Percentiles rank a stretch among this genome's conserved stretches.
Conservation (phyloP, 2,888 invertebrate genomes). For the Drosophila eohydei region DNA sequence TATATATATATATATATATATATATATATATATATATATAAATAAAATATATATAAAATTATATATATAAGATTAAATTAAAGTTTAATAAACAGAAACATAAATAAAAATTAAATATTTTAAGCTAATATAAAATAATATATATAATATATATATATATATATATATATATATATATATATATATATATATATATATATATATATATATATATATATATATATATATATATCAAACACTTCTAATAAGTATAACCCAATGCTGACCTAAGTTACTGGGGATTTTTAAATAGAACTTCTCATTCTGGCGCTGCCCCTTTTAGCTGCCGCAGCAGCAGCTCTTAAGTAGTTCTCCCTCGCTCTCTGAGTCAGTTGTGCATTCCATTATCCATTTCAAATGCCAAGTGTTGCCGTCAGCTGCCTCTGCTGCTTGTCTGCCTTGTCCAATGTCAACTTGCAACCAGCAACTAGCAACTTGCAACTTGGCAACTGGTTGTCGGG, state of each 20-base stretch:
- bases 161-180: no score
- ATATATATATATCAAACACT: no score
- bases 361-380: background rate
- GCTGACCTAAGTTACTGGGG: background rate
- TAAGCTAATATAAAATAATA: no score
- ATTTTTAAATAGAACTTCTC: background rate
- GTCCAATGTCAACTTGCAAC: constrained; percentile 7
- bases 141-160: no score
- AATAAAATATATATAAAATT: no score
- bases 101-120: no score
- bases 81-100: no score
- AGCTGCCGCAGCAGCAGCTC: background rate
- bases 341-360: background rate
- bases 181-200: no score
- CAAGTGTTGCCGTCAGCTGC: constrained; percentile 22
- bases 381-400: constrained; percentile 38
- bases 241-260: background rate
- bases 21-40: no score
- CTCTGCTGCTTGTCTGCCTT: background rate
- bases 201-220: no score
- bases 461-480: constrained; percentile 30
- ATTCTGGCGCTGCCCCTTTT: background rate
- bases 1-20: no score
- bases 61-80: no score
- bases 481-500: constrained; percentile 24